phyloP scores from a whole-genome alignment of 2,888 invertebrate genomes.

The Sialis fuliginosa region DNA sequence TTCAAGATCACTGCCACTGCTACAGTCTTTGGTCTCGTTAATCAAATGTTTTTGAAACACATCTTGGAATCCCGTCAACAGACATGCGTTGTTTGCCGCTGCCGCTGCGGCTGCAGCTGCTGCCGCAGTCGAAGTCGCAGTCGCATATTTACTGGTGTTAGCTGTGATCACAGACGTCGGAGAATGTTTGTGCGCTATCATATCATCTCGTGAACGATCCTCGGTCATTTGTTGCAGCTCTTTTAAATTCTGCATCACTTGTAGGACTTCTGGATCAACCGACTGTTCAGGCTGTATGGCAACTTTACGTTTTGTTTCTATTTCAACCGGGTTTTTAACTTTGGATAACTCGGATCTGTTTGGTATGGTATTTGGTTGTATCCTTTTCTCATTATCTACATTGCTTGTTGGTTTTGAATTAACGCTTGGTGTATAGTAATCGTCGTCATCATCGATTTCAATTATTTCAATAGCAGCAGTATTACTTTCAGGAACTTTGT shows the following conservation, averaged over 20 bases:
- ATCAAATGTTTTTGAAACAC: conserved; percentile 25
- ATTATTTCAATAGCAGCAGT: conserved; percentile 4
- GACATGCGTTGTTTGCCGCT: background rate
- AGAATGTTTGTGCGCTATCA: conserved; percentile 11
- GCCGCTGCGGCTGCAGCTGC: conserved; percentile 3
- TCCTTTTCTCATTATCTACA: background rate
- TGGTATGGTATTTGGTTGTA: background rate
- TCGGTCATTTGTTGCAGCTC: conserved; percentile 26
- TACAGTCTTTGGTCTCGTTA: conserved; percentile 10
- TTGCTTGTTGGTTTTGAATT: conserved; percentile 1
- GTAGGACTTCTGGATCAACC: conserved; percentile 21
- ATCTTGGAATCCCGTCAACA: conserved; percentile 19
- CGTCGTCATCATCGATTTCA: conserved; percentile 5
- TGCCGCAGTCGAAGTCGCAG: conserved; percentile 7
- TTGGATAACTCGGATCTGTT: background rate
- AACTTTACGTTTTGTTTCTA: too few species aligned
- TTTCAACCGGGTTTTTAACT: background rate
- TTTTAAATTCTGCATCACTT: conserved; percentile 29
- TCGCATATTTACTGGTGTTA: conserved; percentile 16
- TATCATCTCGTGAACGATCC: conserved; percentile 15
- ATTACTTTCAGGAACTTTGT: background rate
- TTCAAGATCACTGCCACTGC: conserved; percentile 1
- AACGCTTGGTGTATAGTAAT: conserved; percentile 7
- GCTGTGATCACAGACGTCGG: conserved; percentile 24
- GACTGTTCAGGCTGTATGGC: conserved; percentile 5